A percentile compares a stretch with the other conserved stretches of the same genome.
Evolutionary conservation across 1,140 invertebrate genomes (phyloP).

Genomic region (Drosophila quadrilineata): DNA sequence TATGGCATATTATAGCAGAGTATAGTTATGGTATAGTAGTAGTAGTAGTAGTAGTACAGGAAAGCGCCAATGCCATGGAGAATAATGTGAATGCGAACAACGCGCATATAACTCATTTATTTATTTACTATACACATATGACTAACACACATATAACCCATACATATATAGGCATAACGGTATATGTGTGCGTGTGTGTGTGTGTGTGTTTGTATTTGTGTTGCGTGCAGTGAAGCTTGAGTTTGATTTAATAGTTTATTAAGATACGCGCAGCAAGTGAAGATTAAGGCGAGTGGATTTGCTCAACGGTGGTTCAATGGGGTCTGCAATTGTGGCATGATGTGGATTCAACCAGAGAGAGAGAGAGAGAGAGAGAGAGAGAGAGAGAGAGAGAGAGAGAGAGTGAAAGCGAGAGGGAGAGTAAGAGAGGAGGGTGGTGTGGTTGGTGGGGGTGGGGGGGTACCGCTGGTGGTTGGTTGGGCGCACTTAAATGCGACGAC

Average conservation of each 20-base stretch:
- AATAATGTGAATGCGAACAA: slow-evolving; percentile 67
- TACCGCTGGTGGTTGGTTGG: too few relatives aligned
- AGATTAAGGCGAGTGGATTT: slow-evolving; percentile 70
- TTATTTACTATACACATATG: slow-evolving; percentile 61
- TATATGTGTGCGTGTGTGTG: slow-evolving; percentile 1
- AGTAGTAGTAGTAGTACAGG: slow-evolving; percentile 25
- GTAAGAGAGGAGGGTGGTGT: too few relatives aligned
- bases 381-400: too few relatives aligned
- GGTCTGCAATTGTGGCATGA: too few relatives aligned
- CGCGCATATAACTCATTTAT: slow-evolving; percentile 76
- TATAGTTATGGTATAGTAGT: too few relatives aligned
- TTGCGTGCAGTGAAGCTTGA: slow-evolving; percentile 72
- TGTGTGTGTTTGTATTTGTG: slow-evolving; percentile 22
- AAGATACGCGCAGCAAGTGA: slow-evolving; percentile 76
- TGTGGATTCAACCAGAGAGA: too few relatives aligned
- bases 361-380: too few relatives aligned
- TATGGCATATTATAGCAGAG: too few relatives aligned
- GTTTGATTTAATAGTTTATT: slow-evolving; percentile 79
- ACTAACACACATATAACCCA: slow-evolving; percentile 3
- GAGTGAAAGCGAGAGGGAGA: too few relatives aligned
- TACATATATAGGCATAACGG: slow-evolving; percentile 3
- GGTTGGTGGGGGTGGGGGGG: too few relatives aligned
- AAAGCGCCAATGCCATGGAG: slow-evolving; percentile 47
- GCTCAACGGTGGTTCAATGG: slow-evolving; percentile 54
- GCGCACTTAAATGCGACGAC: slow-evolving; percentile 71